phyloP scores from a whole-genome alignment of 2,797 vertebrate species.

The Acrossocheilus fasciatus region DNA sequence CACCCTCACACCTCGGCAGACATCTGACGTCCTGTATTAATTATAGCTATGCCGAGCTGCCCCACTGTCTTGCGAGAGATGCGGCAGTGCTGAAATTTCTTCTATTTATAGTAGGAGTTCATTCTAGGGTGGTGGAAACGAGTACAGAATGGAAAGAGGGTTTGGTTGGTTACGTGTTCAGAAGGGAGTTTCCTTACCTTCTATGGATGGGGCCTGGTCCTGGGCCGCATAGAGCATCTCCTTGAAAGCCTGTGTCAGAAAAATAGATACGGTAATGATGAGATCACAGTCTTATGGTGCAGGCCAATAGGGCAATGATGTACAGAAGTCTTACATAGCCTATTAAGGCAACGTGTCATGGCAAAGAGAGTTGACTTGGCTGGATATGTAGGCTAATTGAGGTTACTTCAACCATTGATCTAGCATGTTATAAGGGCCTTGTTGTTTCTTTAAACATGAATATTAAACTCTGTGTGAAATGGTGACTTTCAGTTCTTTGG shows the following conservation, averaged over 20 bases:
- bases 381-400: conserved; percentile 1
- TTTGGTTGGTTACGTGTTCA: conserved; percentile 18
- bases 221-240: conserved; percentile 98
- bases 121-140: conserved; percentile 71
- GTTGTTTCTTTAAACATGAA: conserved; percentile 7
- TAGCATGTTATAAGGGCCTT: not conserved
- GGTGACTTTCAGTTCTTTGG: not conserved
- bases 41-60: conserved; percentile 62
- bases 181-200: conserved; percentile 85
- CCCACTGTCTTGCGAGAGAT: conserved; percentile 48
- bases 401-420: conserved; percentile 3
- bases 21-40: conserved; percentile 66
- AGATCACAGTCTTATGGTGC: not conserved
- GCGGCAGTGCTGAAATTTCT: conserved; percentile 63
- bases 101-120: conserved; percentile 77
- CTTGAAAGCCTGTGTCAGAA: conserved; percentile 89
- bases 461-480: conserved; percentile 11
- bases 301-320: not conserved
- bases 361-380: not conserved
- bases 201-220: conserved; percentile 97
- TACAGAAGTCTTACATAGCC: conserved; percentile 6
- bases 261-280: conserved; percentile 42
- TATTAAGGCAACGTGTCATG: not conserved
- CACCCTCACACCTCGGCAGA: conserved; percentile 36
- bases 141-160: conserved; percentile 14